Percentiles rank a stretch among this genome's conserved stretches.
Evolutionary conservation across 2,113 vertebrate genomes (phyloP).

Genomic region (Cyanoderma ruficeps): DNA sequence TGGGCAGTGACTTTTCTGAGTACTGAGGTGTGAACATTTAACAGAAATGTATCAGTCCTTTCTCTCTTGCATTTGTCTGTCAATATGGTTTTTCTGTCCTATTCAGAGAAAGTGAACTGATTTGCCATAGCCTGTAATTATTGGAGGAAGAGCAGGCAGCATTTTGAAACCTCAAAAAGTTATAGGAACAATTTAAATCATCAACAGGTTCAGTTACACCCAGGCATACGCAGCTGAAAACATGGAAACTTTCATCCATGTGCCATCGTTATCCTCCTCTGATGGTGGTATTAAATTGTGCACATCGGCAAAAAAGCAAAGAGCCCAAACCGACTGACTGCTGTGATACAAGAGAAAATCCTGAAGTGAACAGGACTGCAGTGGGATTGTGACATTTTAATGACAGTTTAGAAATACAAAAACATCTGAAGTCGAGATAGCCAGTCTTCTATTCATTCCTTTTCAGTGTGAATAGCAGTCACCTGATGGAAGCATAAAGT

Average conservation of each 20-base stretch:
- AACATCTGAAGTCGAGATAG: not conserved
- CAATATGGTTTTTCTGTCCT: not conserved
- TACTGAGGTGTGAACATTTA: not conserved
- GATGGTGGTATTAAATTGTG: not conserved
- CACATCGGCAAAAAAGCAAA: constrained; percentile 16
- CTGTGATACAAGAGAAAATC: constrained; percentile 42
- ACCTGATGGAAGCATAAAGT: not conserved
- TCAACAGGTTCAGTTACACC: not conserved
- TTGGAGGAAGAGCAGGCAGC: not conserved
- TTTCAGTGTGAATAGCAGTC: not conserved
- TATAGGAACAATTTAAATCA: constrained; percentile 19
- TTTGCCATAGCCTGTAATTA: not conserved
- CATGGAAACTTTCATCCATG: constrained; percentile 4
- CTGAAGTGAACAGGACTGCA: constrained; percentile 11
- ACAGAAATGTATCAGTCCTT: not conserved
- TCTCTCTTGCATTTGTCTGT: not conserved
- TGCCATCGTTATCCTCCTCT: constrained; percentile 8
- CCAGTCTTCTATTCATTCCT: not conserved
- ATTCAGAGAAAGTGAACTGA: not conserved
- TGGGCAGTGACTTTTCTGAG: not conserved
- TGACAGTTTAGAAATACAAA: constrained; percentile 43
- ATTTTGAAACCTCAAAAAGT: constrained; percentile 11
- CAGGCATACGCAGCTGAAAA: constrained; percentile 8
- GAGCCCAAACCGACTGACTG: not conserved
- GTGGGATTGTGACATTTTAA: constrained; percentile 53